Conservation (phyloP, 2,888 invertebrate species). For the Miltochrista miniata region DNA sequence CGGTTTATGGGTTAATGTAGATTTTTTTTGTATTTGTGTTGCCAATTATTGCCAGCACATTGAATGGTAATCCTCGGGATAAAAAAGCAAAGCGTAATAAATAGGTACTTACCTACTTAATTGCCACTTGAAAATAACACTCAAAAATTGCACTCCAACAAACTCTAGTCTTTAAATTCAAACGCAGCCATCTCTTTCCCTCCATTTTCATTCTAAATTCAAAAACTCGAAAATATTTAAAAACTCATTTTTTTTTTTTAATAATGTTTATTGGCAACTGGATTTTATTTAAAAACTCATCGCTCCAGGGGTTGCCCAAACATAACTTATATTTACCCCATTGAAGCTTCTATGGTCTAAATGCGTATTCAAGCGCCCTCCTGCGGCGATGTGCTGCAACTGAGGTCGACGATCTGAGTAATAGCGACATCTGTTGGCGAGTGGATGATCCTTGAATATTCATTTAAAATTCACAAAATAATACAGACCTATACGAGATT, state of each 20-base stretch:
- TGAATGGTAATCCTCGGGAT: too few species aligned
- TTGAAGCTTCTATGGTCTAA: slow-evolving; percentile 17
- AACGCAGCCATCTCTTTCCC: background rate
- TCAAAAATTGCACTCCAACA: too few species aligned
- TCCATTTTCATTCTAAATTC: background rate
- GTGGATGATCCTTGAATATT: slow-evolving; percentile 6
- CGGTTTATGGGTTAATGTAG: too few species aligned
- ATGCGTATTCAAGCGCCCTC: slow-evolving; percentile 33
- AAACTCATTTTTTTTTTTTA: too few species aligned
- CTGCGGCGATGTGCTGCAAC: slow-evolving; percentile 28
- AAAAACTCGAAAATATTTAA: slow-evolving; percentile 9
- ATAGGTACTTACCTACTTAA: background rate
- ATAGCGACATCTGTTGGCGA: slow-evolving; percentile 45
- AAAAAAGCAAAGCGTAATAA: too few species aligned
- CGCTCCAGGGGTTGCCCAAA: slow-evolving; percentile 21
- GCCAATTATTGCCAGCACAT: too few species aligned
- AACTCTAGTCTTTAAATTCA: background rate
- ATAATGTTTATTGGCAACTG: too few species aligned
- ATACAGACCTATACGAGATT: too few species aligned
- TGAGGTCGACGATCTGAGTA: slow-evolving; percentile 7
- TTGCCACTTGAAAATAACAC: background rate
- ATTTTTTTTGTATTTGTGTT: too few species aligned
- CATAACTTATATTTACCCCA: slow-evolving; percentile 10
- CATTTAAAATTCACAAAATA: background rate
- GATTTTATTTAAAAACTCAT: slow-evolving; percentile 8